Evolutionary conservation across 2,113 vertebrate genomes (phyloP).

Genomic region (Axis porcinus): DNA sequence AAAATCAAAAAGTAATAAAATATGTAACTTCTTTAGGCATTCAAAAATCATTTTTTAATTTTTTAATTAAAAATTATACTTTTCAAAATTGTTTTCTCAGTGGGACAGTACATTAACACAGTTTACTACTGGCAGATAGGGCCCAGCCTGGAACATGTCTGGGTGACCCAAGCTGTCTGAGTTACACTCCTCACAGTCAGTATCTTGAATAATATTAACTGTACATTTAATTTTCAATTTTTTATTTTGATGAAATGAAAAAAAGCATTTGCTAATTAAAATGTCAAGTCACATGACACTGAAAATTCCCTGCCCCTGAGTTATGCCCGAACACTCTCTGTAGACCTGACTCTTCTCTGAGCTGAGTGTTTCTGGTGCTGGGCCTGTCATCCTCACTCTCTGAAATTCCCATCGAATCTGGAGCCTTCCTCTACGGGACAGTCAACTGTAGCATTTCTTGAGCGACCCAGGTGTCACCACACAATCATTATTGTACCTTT

Average conservation of each 20-base stretch:
- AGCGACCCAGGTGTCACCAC: fast-evolving
- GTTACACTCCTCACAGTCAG: neutral
- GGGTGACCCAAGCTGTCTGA: neutral
- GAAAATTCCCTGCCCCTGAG: neutral
- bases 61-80: neutral
- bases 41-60: neutral
- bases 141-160: neutral
- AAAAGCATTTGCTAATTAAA: neutral
- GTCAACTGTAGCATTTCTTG: neutral
- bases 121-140: neutral
- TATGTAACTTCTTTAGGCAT: neutral
- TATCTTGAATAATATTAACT: neutral
- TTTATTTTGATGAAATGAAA: neutral
- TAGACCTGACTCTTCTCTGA: neutral
- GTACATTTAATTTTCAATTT: neutral
- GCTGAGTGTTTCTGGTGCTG: neutral
- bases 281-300: neutral
- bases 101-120: neutral
- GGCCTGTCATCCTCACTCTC: neutral
- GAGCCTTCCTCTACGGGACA: neutral
- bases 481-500: neutral
- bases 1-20: neutral
- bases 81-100: neutral
- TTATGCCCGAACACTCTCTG: neutral
- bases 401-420: neutral